Percentiles rank a stretch among this genome's conserved stretches.
phyloP scores from a whole-genome alignment of 2,797 vertebrate genomes.

The Molossus molossus region DNA sequence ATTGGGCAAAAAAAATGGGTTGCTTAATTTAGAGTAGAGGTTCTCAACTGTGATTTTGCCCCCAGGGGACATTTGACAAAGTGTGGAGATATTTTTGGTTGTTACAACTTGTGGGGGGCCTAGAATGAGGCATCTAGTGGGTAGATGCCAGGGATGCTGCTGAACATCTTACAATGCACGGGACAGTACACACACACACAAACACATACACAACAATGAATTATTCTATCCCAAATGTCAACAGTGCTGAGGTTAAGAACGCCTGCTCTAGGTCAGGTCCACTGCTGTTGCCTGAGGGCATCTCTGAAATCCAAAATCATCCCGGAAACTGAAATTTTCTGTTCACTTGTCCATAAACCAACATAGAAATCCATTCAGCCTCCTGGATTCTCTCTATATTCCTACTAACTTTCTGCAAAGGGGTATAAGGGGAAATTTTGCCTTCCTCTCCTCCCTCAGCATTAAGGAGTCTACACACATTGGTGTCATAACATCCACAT shows the following conservation, averaged over 20 bases:
- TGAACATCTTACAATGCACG: neutral
- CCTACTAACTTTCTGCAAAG: slow-evolving; percentile 12
- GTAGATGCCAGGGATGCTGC: neutral
- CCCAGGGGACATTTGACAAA: neutral
- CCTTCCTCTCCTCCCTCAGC: neutral
- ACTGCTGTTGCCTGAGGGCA: neutral
- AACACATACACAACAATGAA: neutral
- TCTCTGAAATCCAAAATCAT: slow-evolving; percentile 54
- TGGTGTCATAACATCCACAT: neutral
- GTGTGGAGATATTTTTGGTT: neutral
- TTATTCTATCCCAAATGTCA: slow-evolving; percentile 30
- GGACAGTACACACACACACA: neutral
- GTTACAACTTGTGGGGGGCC: neutral
- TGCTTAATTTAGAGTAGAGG: slow-evolving; percentile 37
- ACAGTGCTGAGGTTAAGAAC: neutral
- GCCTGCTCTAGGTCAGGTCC: neutral
- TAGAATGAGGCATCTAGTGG: neutral
- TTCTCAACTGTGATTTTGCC: neutral
- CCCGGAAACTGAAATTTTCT: slow-evolving; percentile 15
- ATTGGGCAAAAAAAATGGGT: neutral
- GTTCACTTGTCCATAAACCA: slow-evolving; percentile 10
- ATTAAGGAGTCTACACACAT: neutral
- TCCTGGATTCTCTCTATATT: slow-evolving; percentile 43
- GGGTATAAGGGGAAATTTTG: neutral
- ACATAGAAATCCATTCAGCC: neutral